phyloP scores from a whole-genome alignment of 1,140 invertebrate species.

The Kradibia gibbosae region DNA sequence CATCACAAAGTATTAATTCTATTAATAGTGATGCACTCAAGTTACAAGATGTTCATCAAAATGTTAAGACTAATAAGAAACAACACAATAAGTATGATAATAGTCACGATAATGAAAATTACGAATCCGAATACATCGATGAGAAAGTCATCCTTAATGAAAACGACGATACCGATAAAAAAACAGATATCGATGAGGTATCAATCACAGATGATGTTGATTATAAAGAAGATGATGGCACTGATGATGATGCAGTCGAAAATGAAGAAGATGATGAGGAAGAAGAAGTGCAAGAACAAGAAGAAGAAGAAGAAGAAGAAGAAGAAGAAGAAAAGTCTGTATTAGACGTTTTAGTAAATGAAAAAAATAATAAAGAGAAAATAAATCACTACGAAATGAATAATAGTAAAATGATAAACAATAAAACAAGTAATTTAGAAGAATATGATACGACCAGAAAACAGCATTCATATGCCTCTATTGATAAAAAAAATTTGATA shows the following conservation, averaged over 20 bases:
- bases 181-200: slow-evolving; percentile 27
- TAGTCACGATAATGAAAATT: slow-evolving; percentile 59
- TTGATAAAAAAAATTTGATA: slow-evolving; percentile 55
- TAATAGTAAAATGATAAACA: slow-evolving; percentile 53
- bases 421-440: slow-evolving; percentile 53
- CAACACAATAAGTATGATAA: slow-evolving; percentile 62
- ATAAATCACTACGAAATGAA: slow-evolving; percentile 54
- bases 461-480: slow-evolving; percentile 47
- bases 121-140: slow-evolving; percentile 50
- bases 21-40: slow-evolving; percentile 58
- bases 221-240: slow-evolving; percentile 55
- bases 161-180: slow-evolving; percentile 39
- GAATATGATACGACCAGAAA: slow-evolving; percentile 62
- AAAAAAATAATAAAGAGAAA: slow-evolving; percentile 56
- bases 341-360: slow-evolving; percentile 59
- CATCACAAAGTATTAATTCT: slow-evolving; percentile 58
- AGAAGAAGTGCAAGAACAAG: slow-evolving; percentile 56
- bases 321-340: slow-evolving; percentile 59
- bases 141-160: slow-evolving; percentile 53
- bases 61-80: slow-evolving; percentile 53
- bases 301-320: slow-evolving; percentile 58
- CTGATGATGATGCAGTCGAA: slow-evolving; percentile 54
- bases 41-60: slow-evolving; percentile 41
- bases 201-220: slow-evolving; percentile 51
- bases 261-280: slow-evolving; percentile 61